phyloP scores from a whole-genome alignment of 2,888 invertebrate genomes.

The Beris chalybata region DNA sequence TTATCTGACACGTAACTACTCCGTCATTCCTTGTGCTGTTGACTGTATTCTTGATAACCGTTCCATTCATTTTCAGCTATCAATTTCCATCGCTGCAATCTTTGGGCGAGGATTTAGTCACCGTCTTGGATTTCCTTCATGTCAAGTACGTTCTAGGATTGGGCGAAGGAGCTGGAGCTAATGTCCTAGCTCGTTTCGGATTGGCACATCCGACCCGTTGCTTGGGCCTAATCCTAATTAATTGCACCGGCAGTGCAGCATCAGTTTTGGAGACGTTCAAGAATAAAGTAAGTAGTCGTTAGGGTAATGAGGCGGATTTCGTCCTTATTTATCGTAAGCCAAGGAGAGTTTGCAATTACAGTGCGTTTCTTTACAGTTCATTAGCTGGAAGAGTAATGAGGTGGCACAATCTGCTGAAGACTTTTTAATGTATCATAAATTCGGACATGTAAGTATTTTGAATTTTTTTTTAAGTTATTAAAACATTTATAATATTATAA shows the following conservation, averaged over 20 bases:
- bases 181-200: conserved; percentile 82
- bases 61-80: conserved; percentile 60
- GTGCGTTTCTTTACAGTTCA: conserved; percentile 60
- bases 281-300: conserved; percentile 63
- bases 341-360: no score
- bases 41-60: neutral
- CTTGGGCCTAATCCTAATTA: conserved; percentile 79
- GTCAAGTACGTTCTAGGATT: conserved; percentile 81
- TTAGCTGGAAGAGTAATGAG: conserved; percentile 79
- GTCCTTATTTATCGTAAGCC: neutral
- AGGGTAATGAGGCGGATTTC: neutral
- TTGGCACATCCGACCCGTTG: conserved; percentile 77
- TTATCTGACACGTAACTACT: conserved; percentile 70
- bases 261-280: conserved; percentile 85
- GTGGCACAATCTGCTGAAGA: conserved; percentile 87
- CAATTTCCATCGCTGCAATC: conserved; percentile 80
- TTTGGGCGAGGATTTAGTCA: conserved; percentile 78
- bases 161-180: conserved; percentile 88
- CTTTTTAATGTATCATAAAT: conserved; percentile 86
- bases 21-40: conserved; percentile 7
- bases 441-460: conserved; percentile 80
- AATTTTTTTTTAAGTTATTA: neutral
- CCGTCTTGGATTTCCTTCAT: conserved; percentile 79
- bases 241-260: conserved; percentile 84
- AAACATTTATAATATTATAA: no score